Conservation (phyloP, 2,113 vertebrate species). For the Spea bombifrons region DNA sequence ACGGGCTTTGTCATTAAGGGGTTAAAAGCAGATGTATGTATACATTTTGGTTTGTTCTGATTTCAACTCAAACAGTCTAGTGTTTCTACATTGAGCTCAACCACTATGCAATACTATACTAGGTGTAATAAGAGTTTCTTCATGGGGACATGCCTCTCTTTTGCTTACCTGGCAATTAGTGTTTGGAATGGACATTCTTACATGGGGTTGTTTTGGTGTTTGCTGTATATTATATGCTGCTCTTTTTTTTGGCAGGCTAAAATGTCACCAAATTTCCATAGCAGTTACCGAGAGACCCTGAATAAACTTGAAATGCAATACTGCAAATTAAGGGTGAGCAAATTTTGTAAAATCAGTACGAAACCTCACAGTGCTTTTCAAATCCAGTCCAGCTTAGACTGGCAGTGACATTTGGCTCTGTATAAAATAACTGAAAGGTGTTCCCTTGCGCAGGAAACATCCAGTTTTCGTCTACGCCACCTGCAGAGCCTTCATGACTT, state of each 20-base stretch:
- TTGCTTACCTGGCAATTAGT: background rate
- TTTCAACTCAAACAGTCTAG: background rate
- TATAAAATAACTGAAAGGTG: background rate
- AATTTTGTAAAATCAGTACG: background rate
- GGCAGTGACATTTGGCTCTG: background rate
- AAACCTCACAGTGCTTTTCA: background rate
- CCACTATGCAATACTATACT: background rate
- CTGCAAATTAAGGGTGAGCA: slow-evolving; percentile 91
- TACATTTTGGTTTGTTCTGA: background rate
- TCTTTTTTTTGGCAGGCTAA: slow-evolving; percentile 67
- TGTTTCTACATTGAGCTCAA: background rate
- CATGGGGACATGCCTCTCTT: background rate
- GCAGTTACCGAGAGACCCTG: slow-evolving; percentile 87
- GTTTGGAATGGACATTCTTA: background rate
- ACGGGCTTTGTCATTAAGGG: too few relatives aligned
- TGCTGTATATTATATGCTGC: background rate
- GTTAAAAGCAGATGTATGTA: background rate
- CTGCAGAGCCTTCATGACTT: slow-evolving; percentile 88
- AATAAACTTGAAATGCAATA: slow-evolving; percentile 93
- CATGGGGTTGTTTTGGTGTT: background rate
- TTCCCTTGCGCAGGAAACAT: slow-evolving; percentile 77
- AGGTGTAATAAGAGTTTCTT: background rate
- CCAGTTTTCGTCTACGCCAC: slow-evolving; percentile 85
- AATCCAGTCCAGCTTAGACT: too few relatives aligned
- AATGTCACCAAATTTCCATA: slow-evolving; percentile 86